Conservation (phyloP, 1,140 invertebrate species). For the Teleopsis dalmanni region DNA sequence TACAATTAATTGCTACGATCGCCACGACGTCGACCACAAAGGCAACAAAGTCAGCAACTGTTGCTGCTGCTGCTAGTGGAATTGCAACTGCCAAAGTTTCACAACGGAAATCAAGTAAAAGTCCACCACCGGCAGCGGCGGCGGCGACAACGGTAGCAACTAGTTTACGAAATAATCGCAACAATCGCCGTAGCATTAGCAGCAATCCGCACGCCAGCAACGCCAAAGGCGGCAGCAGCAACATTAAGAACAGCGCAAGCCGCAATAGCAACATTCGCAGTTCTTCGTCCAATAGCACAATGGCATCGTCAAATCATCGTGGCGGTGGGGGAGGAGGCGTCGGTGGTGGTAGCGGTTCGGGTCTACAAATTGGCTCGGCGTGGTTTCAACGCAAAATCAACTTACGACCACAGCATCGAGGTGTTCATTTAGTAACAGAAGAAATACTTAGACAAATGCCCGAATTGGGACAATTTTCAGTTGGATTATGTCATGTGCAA, state of each 20-base stretch:
- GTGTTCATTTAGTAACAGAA: constrained; percentile 90
- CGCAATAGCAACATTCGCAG: constrained; percentile 43
- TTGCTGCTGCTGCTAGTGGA: constrained; percentile 26
- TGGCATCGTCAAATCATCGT: constrained; percentile 49
- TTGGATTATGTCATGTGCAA: constrained; percentile 91
- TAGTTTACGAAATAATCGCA: constrained; percentile 3
- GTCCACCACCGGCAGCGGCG: constrained; percentile 15
- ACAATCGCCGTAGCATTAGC: constrained; percentile 3
- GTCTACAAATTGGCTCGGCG: constrained; percentile 82
- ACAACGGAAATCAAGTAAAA: constrained; percentile 9
- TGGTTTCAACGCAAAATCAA: constrained; percentile 97
- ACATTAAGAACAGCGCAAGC: constrained; percentile 40
- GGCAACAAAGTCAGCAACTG: constrained; percentile 30
- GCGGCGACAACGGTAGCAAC: constrained; percentile 10
- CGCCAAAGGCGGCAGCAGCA: constrained; percentile 7
- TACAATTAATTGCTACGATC: background rate
- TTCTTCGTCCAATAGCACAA: constrained; percentile 44
- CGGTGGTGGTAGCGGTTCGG: constrained; percentile 33
- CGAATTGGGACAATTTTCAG: constrained; percentile 84
- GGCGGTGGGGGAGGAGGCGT: constrained; percentile 45
- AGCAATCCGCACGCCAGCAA: constrained; percentile 2
- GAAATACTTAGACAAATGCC: constrained; percentile 89
- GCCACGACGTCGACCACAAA: constrained; percentile 39
- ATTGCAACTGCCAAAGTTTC: background rate
- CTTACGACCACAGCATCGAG: constrained; percentile 85